A percentile compares a stretch with the other conserved stretches of the same genome.
These are phyloP conservation scores for Callospermophilus lateralis DNA, from an alignment of 2,113 vertebrate species.

Conservation along the genomic window DNA sequence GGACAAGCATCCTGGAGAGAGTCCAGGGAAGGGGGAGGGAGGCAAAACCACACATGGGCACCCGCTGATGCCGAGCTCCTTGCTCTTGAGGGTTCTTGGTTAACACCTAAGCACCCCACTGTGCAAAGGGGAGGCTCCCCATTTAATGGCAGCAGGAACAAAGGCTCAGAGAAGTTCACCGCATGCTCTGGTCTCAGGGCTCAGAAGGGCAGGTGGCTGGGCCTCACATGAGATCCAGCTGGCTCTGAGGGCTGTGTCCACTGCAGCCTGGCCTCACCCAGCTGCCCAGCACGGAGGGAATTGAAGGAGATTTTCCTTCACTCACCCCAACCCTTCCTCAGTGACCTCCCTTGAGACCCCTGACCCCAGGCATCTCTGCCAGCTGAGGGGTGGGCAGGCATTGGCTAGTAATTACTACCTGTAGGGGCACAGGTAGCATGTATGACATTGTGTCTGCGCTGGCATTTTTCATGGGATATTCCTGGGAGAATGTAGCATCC, in stretches of 20 bases:
- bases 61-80: not conserved
- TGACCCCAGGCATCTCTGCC: not conserved
- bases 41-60: rapidly evolving
- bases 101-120: not conserved
- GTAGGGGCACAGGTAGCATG: not conserved
- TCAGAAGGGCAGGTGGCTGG: not conserved
- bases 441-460: not conserved
- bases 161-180: not conserved
- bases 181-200: not conserved
- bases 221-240: not conserved
- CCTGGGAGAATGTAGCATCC: not conserved
- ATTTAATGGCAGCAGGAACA: not conserved
- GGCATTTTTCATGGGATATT: not conserved
- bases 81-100: not conserved
- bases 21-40: too few species aligned
- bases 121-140: too few species aligned
- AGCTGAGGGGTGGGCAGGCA: rapidly evolving
- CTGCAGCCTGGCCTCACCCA: not conserved
- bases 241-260: not conserved
- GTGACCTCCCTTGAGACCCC: not conserved
- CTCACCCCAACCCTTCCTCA: not conserved
- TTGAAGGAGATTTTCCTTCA: rapidly evolving
- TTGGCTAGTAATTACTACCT: not conserved
- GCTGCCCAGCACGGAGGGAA: not conserved
- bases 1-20: not conserved